These are phyloP conservation scores for Liodrosophila aerea DNA, from an alignment of 2,888 invertebrate species.

Conservation along the genomic window DNA sequence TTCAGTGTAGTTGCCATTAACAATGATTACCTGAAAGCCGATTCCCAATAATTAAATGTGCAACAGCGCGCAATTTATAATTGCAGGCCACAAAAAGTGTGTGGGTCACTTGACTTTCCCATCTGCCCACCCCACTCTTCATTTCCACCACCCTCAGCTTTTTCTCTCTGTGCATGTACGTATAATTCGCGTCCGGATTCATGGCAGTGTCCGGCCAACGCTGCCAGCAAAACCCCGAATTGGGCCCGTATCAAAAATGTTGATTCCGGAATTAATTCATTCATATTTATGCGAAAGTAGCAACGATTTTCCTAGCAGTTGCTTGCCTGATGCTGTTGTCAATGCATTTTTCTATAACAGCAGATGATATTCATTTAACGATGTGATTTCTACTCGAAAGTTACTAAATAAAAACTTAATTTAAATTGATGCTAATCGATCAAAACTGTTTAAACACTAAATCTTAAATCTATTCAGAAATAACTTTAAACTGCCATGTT, in stretches of 20 bases:
- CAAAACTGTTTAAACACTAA: too few relatives aligned
- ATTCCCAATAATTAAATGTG: constrained; percentile 78
- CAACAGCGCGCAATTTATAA: constrained; percentile 78
- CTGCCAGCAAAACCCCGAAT: constrained; percentile 3
- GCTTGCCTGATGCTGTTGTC: constrained; percentile 26
- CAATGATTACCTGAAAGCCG: constrained; percentile 79
- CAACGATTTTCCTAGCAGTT: constrained; percentile 61
- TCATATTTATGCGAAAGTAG: constrained; percentile 77
- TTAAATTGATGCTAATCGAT: too few relatives aligned
- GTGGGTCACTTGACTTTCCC: constrained; percentile 19
- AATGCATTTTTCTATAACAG: too few relatives aligned
- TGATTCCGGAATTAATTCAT: constrained; percentile 75
- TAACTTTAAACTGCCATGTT: too few relatives aligned
- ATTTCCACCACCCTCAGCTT: constrained; percentile 6
- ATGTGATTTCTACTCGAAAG: too few relatives aligned
- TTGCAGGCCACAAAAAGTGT: constrained; percentile 70
- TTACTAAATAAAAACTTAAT: too few relatives aligned
- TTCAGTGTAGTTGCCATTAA: constrained; percentile 76
- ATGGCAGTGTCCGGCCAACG: constrained; percentile 39
- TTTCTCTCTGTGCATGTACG: constrained; percentile 7
- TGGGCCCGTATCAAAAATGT: constrained; percentile 69
- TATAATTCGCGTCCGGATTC: constrained; percentile 32
- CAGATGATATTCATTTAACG: too few relatives aligned
- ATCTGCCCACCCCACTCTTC: background rate
- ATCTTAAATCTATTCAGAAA: too few relatives aligned